phyloP scores from a whole-genome alignment of 2,797 vertebrate genomes.

The Muraenolepis orangiensis region DNA sequence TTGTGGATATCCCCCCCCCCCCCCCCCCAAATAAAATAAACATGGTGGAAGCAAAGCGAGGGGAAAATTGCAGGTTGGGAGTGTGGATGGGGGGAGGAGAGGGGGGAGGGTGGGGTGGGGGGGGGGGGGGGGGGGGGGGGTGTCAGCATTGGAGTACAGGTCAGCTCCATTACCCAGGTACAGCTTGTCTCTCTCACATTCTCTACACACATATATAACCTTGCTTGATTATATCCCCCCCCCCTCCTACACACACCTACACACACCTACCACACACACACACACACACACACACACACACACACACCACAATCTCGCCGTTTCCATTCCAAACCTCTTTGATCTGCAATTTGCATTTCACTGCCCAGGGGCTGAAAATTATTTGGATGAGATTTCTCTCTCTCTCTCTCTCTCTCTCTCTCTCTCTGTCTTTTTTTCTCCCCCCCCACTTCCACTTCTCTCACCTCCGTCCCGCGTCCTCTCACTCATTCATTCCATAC shows the following conservation, averaged over 20 bases:
- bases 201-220: slow-evolving; percentile 70
- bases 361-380: slow-evolving; percentile 75
- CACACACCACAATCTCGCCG: slow-evolving; percentile 56
- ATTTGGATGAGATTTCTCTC: slow-evolving; percentile 78
- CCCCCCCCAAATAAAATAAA: slow-evolving; percentile 39
- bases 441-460: slow-evolving; percentile 44
- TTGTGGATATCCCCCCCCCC: too few relatives aligned
- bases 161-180: slow-evolving; percentile 67
- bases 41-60: slow-evolving; percentile 38
- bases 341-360: slow-evolving; percentile 82
- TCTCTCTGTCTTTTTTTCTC: slow-evolving; percentile 30
- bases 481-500: slow-evolving; percentile 46
- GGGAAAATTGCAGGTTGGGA: too few relatives aligned
- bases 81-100: slow-evolving; percentile 12
- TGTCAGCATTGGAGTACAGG: slow-evolving; percentile 62
- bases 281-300: too few relatives aligned
- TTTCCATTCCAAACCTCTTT: slow-evolving; percentile 78
- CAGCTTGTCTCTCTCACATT: slow-evolving; percentile 62
- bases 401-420: slow-evolving; percentile 38
- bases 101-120: slow-evolving; percentile 28
- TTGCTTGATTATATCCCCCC: slow-evolving; percentile 74
- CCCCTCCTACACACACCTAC: slow-evolving; percentile 16
- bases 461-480: slow-evolving; percentile 38
- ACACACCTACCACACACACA: too few relatives aligned
- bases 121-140: slow-evolving; percentile 30